Percentiles rank a stretch among this genome's conserved stretches.
Conservation (phyloP, 2,113 vertebrate genomes). For the Nerophis lumbriciformis region DNA sequence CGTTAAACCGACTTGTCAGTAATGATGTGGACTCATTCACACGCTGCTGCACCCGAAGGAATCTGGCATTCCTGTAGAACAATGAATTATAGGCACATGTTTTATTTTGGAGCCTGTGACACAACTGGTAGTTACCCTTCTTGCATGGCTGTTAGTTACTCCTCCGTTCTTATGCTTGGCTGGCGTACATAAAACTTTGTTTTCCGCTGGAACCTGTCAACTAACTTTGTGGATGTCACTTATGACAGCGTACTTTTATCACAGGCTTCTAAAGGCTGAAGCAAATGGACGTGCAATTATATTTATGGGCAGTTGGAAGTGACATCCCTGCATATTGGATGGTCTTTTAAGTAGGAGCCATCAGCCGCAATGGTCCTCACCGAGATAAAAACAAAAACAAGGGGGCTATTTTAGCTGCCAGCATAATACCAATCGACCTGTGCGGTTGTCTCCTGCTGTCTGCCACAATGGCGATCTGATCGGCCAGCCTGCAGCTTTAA, state of each 20-base stretch:
- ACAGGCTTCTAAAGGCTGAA: constrained; percentile 61
- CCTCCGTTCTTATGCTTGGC: constrained; percentile 48
- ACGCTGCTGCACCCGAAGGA: constrained; percentile 42
- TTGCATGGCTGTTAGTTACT: constrained; percentile 16
- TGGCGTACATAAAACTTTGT: constrained; percentile 60
- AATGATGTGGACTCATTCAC: constrained; percentile 42
- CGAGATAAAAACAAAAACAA: constrained; percentile 71
- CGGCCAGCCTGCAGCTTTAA: constrained; percentile 46
- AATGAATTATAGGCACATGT: constrained; percentile 48
- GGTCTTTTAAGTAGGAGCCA: constrained; percentile 76
- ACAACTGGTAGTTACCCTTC: constrained; percentile 52
- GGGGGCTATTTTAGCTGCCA: constrained; percentile 64
- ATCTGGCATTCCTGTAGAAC: constrained; percentile 45
- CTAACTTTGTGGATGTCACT: constrained; percentile 59
- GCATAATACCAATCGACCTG: constrained; percentile 66
- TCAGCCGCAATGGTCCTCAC: constrained; percentile 70
- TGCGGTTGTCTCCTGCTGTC: constrained; percentile 40
- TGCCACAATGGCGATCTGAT: constrained; percentile 37
- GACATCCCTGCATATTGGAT: constrained; percentile 78
- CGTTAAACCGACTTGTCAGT: constrained; percentile 39
- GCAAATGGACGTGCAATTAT: constrained; percentile 78
- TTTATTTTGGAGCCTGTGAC: constrained; percentile 47
- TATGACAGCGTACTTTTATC: constrained; percentile 73
- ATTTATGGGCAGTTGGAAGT: constrained; percentile 73
- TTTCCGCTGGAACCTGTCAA: constrained; percentile 46